Conservation (phyloP, 2,113 vertebrate genomes). For the Elachura formosa region DNA sequence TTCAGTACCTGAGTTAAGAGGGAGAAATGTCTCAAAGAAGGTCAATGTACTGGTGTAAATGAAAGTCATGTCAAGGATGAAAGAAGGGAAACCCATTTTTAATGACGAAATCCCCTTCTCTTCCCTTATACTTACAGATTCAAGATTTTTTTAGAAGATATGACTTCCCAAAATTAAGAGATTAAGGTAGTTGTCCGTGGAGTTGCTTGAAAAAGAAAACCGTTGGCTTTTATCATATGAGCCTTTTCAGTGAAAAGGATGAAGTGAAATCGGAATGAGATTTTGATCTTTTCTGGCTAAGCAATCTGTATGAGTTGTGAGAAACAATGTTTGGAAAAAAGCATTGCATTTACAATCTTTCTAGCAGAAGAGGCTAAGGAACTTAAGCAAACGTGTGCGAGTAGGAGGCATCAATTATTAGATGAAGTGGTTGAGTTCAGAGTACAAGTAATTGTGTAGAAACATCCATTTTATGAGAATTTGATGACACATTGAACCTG, state of each 20-base stretch:
- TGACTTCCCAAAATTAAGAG: not conserved
- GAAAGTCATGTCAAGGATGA: not conserved
- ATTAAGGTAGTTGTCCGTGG: not conserved
- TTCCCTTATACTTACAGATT: not conserved
- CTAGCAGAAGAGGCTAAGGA: constrained; percentile 1
- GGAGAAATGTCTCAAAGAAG: not conserved
- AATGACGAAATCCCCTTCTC: not conserved
- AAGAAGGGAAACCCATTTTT: not conserved
- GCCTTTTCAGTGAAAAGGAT: not conserved
- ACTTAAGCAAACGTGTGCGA: not conserved
- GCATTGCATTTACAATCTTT: not conserved
- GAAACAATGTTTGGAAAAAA: not conserved
- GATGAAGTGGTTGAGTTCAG: not conserved
- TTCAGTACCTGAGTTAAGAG: not conserved
- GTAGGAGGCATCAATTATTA: constrained; percentile 44
- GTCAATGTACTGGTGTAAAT: not conserved
- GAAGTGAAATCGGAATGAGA: not conserved
- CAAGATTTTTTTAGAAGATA: not conserved
- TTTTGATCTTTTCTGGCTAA: not conserved
- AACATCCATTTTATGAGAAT: not conserved
- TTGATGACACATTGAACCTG: constrained; percentile 13
- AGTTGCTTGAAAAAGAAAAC: not conserved
- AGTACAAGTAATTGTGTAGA: constrained; percentile 36
- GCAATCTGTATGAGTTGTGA: not conserved
- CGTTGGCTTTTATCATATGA: not conserved